These are phyloP conservation scores for Mormyrus iriodes DNA, from an alignment of 2,113 vertebrate species.

Conservation along the genomic window DNA sequence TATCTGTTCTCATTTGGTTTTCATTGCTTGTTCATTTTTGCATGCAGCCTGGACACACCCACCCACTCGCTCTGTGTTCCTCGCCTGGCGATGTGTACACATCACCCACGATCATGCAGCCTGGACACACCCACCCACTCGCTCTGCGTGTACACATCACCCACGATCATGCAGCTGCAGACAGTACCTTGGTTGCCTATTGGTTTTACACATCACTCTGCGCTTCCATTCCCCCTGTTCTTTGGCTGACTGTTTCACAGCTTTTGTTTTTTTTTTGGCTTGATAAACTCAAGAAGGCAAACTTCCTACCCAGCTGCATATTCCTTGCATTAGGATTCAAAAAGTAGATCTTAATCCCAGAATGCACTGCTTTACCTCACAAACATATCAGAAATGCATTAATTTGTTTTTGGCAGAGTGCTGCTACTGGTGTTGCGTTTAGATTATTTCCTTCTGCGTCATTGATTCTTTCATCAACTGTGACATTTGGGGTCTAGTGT, in stretches of 20 bases:
- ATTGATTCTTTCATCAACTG: background rate
- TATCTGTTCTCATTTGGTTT: constrained; percentile 59
- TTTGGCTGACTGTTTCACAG: background rate
- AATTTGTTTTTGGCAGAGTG: background rate
- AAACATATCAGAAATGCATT: background rate
- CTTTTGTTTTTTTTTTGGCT: background rate
- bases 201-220: background rate
- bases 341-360: background rate
- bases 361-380: background rate
- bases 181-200: background rate
- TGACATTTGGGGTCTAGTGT: background rate
- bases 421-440: background rate
- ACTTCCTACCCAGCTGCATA: background rate
- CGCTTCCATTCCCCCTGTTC: background rate
- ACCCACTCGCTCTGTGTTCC: constrained; percentile 7
- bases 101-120: constrained; percentile 16
- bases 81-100: constrained; percentile 24
- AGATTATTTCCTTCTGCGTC: background rate
- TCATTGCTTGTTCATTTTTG: constrained; percentile 45
- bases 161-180: constrained; percentile 8
- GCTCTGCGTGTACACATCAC: constrained; percentile 21
- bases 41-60: constrained; percentile 30
- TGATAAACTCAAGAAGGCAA: background rate
- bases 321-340: background rate
- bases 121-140: constrained; percentile 15